These are phyloP conservation scores for Scolopax rusticola DNA, from an alignment of 2,797 vertebrate genomes.

Conservation along the genomic window DNA sequence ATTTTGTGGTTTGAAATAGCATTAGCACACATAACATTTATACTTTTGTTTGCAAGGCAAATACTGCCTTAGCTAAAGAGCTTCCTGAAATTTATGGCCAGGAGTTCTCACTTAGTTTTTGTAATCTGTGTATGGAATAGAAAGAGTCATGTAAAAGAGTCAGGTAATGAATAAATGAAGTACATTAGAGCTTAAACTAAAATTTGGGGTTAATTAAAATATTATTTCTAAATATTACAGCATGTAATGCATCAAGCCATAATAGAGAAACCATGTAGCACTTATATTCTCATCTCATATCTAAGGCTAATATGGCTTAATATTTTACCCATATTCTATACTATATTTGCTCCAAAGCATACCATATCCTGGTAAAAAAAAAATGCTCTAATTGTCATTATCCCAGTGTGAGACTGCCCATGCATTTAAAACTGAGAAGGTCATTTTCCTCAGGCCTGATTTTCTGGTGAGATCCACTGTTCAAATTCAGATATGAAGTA, in stretches of 20 bases:
- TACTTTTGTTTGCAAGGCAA: neutral
- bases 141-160: neutral
- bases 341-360: neutral
- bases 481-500: neutral
- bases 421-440: neutral
- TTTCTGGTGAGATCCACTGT: neutral
- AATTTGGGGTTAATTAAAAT: neutral
- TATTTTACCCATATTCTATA: neutral
- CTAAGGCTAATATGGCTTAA: neutral
- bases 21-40: neutral
- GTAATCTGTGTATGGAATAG: no score
- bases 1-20: neutral
- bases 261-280: neutral
- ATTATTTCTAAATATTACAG: neutral
- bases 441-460: neutral
- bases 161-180: neutral
- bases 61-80: neutral
- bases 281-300: neutral
- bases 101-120: neutral
- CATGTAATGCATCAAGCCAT: neutral
- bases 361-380: neutral
- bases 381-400: neutral
- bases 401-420: neutral
- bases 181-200: neutral
- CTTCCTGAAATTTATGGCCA: neutral